Base-by-base conservation (phyloP, 2,113 vertebrate genomes). In the Cercocebus atys region DNA sequence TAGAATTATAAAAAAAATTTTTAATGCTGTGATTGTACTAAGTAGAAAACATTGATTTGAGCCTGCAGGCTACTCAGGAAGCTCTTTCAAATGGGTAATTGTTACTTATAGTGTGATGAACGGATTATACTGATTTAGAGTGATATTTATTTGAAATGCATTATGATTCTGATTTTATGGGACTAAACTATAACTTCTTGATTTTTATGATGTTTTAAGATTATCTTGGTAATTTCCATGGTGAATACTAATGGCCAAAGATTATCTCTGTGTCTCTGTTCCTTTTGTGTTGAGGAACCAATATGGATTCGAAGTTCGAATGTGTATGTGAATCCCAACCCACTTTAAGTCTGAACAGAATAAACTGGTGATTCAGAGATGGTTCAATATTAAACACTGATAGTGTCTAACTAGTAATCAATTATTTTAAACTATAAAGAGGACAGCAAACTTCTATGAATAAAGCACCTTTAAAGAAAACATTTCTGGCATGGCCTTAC, bases 81-180 rank as follows among this genome's bases (percentile, higher is more conserved):
- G 86, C 50, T 78, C 81, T 83, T 92, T 40, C 43, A 68, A 43
- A 59, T 70, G 32, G 81, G 18, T 50, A 38, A 85, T 75, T 55
- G 66, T 70, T 93, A 79, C 43, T 95, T 27, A 64, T 87, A 70
- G 22, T 18, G 3, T 92, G 43, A 79, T 87, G 75, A 93, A 66
- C 78, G 10, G 50, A 64, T 75, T 92, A 55, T 55, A 27, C 70
- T 94, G n/a, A 94, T 91, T 95, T 72, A 88, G 38, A 96, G 52
- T 66, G 97, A 75, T 84, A 59, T 52, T 95, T 76, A 91, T 82
- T 94, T 83, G 23, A 94, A 92, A 72, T 76, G 45, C n/a, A 45
- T 35, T 72, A 11, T 72, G 70, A 96, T 73, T 89, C 81, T 78
- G 64, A 84, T 95, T 92, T 84, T 88, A 52, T 64, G 73, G 16